These are phyloP conservation scores for Pachyramphus minor DNA, from an alignment of 2,113 vertebrate species.

Conservation along the genomic window DNA sequence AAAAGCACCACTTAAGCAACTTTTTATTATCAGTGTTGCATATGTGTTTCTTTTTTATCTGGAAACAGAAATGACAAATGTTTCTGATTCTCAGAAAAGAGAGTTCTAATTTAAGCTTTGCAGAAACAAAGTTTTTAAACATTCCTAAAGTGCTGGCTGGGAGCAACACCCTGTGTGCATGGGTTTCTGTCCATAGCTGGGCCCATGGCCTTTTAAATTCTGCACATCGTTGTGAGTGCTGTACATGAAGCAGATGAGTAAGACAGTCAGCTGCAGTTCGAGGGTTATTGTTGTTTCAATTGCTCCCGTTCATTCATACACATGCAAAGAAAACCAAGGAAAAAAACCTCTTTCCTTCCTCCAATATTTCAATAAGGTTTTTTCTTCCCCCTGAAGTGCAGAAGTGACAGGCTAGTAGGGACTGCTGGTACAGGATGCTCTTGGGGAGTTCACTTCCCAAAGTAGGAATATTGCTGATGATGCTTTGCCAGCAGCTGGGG, in stretches of 20 bases:
- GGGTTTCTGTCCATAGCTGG: background rate
- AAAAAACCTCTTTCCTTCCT: background rate
- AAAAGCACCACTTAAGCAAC: background rate
- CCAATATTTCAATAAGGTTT: background rate
- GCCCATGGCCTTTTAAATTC: background rate
- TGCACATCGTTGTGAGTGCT: fast-evolving
- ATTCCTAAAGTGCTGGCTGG: background rate
- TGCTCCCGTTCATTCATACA: background rate
- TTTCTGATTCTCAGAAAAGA: background rate
- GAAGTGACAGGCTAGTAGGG: background rate
- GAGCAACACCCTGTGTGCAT: background rate
- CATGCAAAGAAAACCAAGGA: background rate
- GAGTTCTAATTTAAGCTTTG: background rate
- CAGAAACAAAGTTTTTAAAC: background rate
- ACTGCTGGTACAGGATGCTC: background rate
- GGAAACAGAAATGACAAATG: background rate
- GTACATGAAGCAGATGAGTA: background rate
- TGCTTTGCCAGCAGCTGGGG: background rate
- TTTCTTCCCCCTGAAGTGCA: background rate
- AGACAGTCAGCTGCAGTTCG: background rate
- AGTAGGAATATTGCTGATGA: background rate
- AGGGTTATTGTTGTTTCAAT: background rate
- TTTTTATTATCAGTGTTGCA: background rate
- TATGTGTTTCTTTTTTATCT: background rate
- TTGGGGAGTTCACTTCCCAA: background rate